Evolutionary conservation across 2,113 vertebrate species (phyloP), one percentile per base, ranked within the genome.

Genomic region (Arvicanthis niloticus): DNA sequence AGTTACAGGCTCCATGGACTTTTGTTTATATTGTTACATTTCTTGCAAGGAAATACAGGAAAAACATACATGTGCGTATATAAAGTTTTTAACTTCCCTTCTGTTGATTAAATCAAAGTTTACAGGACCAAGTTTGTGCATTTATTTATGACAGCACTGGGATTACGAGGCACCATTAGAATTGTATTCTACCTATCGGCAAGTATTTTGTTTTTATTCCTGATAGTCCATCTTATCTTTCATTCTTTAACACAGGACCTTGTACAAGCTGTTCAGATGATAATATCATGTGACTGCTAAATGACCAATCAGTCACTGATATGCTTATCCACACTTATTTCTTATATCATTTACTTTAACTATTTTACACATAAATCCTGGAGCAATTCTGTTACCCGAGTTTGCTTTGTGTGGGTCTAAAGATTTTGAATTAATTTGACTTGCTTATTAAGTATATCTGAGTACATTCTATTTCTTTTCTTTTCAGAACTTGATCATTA

Each of bases 311-410:
- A 37, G 60, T 80, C 22, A 65, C 10, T 88, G 16, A 51, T 56
- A 77, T 86, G 17, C 45, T 22, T 90, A 60, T 87, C 92, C 3
- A 21, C 26, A 37, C 45, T 94, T 73, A 10, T 22, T 26, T 60
- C 48, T 70, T 77, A 95, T 15, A 80, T 76, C 72, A 40, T 90
- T 97, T 93, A 8, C 84, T 34, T 91, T 94, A 90, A 62, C 88
- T 51, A 77, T 67, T 26, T 93, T 5, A 2, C 7, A 51, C 67
- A 87, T n/a, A 91, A 16, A 90, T 8, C 7, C 26, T 56, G 60
- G 37, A 70, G 21, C 7, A 48, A 15, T 80, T 88, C 12, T 87
- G 77, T 81, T 68, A 19, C 3, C 45, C 60, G 65, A 31, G 58
- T 88, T 91, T 84, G 4, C 34, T 58, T 12, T 93, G 11, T 87